Base-by-base conservation (phyloP, 1,140 invertebrate species). In the Bombyx mori region DNA sequence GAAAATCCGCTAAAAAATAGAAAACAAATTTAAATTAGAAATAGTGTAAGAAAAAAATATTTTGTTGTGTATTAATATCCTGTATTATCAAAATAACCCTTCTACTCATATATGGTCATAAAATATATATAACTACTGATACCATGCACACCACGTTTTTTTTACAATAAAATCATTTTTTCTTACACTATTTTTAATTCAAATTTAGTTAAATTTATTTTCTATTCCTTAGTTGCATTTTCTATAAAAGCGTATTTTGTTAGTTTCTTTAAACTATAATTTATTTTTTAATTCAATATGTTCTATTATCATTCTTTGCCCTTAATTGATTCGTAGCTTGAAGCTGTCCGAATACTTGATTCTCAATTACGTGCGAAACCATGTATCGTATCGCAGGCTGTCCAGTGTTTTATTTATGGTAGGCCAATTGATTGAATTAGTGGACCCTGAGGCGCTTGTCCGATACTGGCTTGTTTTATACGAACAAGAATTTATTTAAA, bases 401-500 rank as follows among this genome's bases (percentile, higher is more conserved):
- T 75, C 77, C 61, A 54, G 68, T 63, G 62, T 58, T 80, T 77
- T 84, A 86, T 86, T 86, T 84, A 84, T 82, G 79, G 76, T 72
- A 73, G 67, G 71, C 70, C 71, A 78, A 84, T 80, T 82, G 81
- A 86, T 86, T 86, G 81, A 84, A 82, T 84, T 86, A 86, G 78
- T 80, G 71, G 73, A 66, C 78, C 75, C 75, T 62, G 69, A 79
- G 80, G 81, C 78, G 77, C 64, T 76, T 67, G 69, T 55, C 60
- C 66, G 66, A 65, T 70, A 68, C 63, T 58, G 68, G 69, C 73
- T 73, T 73, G 68, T 67, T 73, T 74, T 62, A 72, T 77, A 67
- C 58, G 58, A 66, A 76, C 66, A 68, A 61, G 65, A 70, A 78
- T 75, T 79, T 74, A 76, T 68, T 71, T 64, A 55, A 56, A 58